These are phyloP conservation scores for Calycopis cecrops DNA, from an alignment of 1,140 invertebrate genomes.

Conservation along the genomic window DNA sequence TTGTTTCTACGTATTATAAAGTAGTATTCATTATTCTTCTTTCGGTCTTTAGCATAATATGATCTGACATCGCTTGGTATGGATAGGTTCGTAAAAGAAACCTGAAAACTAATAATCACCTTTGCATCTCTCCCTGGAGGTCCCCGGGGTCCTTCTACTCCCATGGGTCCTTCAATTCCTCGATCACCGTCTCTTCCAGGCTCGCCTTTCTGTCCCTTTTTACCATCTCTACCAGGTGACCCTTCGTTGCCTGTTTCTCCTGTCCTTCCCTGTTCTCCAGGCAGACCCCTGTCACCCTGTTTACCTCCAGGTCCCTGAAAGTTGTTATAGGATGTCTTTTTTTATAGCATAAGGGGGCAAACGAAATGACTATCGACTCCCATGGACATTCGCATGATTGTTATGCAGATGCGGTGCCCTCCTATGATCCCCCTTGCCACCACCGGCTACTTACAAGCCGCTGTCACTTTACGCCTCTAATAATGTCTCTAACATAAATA, in stretches of 20 bases:
- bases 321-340: background rate
- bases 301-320: slow-evolving; percentile 2
- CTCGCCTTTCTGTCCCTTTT: slow-evolving; percentile 36
- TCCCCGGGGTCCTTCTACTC: slow-evolving; percentile 27
- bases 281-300: slow-evolving; percentile 13
- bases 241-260: slow-evolving; percentile 22
- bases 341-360: no score
- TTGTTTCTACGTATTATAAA: no score
- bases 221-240: slow-evolving; percentile 33
- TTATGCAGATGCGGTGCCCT: no score
- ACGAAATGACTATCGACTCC: no score
- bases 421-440: no score
- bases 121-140: slow-evolving; percentile 23
- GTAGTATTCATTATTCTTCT: no score
- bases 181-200: slow-evolving; percentile 31
- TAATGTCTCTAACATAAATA: no score
- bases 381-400: no score
- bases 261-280: slow-evolving; percentile 16
- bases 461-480: no score
- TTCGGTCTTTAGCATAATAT: no score
- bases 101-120: slow-evolving; percentile 28
- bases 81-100: slow-evolving; percentile 3
- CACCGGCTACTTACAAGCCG: no score
- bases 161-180: slow-evolving; percentile 23
- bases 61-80: no score